Evolutionary conservation across 23 tunicate genomes (phyloP).

Genomic region (Trididemnum miniatum): DNA sequence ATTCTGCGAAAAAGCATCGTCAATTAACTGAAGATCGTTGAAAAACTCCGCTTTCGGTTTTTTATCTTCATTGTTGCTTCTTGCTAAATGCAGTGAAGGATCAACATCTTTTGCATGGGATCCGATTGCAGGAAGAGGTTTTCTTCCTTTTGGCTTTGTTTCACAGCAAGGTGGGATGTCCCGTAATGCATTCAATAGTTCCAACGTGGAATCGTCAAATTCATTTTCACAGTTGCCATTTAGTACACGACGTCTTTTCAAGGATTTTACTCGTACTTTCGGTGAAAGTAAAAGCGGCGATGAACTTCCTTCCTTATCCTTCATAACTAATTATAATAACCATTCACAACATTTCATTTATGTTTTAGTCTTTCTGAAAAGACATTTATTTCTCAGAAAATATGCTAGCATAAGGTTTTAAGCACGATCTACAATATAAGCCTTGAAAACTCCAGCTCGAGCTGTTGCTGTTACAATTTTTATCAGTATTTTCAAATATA

Average conservation of each 20-base stretch:
- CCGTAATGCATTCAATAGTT: neutral
- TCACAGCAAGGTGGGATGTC: neutral
- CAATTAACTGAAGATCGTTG: neutral
- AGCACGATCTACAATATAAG: no score
- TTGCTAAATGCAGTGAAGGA: neutral
- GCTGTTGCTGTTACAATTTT: no score
- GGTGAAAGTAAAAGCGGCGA: slow-evolving; percentile 1
- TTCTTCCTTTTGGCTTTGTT: neutral
- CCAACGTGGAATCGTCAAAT: slow-evolving; percentile 6
- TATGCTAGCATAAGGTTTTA: no score
- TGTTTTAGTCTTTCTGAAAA: no score
- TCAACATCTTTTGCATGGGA: neutral
- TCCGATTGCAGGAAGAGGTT: slow-evolving; percentile 24
- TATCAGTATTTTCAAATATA: no score
- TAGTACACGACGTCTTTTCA: slow-evolving; percentile 10
- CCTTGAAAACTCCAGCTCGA: no score
- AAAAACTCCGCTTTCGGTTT: neutral
- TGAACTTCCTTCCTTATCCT: neutral
- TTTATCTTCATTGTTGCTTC: neutral
- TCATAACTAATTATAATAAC: slow-evolving; percentile 9
- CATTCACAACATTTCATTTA: no score
- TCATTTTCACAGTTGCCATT: neutral
- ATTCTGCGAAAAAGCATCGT: slow-evolving; percentile 9
- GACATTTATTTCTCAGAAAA: no score
- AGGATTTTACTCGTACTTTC: neutral